Evolutionary conservation across 2,113 vertebrate species (phyloP).

Genomic region (Ginglymostoma cirratum): DNA sequence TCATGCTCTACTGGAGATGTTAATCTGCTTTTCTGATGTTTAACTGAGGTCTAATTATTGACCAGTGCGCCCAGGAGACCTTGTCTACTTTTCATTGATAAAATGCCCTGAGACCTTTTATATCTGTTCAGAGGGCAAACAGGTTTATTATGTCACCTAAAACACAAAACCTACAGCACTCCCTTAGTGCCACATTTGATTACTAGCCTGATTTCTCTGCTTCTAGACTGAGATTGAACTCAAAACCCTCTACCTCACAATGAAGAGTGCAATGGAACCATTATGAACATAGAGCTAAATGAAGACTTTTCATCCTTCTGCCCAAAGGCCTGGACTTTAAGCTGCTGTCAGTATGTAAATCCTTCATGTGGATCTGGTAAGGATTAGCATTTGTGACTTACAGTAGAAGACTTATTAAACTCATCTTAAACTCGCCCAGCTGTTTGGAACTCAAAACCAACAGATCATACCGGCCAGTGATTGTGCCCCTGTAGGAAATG

Average conservation of each 20-base stretch:
- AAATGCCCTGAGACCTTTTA: background rate
- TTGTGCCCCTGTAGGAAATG: background rate
- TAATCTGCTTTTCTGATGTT: background rate
- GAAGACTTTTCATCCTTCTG: background rate
- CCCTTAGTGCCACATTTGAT: background rate
- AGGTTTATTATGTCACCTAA: background rate
- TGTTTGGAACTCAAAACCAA: background rate
- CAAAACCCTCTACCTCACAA: background rate
- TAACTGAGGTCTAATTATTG: background rate
- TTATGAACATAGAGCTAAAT: background rate
- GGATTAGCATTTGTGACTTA: background rate
- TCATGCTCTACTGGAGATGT: too few relatives aligned
- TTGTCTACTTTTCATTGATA: background rate
- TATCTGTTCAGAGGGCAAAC: background rate
- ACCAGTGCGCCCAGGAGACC: background rate
- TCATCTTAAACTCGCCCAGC: background rate
- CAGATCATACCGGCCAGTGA: background rate
- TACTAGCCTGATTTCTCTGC: background rate
- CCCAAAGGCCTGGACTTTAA: background rate
- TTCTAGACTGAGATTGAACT: background rate
- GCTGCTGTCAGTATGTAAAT: background rate
- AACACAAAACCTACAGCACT: background rate
- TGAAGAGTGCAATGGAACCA: too few relatives aligned
- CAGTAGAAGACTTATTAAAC: background rate
- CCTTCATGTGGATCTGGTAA: background rate